Base-by-base conservation (phyloP, 92 coral and sea anemone genomes). In the Paragorgia papillata region DNA sequence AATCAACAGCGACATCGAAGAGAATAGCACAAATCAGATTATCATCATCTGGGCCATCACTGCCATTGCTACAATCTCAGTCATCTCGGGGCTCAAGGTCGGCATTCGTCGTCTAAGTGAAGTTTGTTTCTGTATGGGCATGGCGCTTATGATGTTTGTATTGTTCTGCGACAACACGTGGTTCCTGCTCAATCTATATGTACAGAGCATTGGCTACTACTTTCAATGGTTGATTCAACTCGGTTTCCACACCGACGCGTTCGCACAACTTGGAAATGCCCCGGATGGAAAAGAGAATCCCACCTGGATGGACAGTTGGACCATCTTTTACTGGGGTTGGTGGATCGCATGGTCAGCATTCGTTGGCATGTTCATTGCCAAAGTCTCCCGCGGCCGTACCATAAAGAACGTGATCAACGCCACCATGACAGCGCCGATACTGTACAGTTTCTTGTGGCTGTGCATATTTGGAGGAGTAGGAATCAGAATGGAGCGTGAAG, bases 321-420 rank as follows among this genome's bases (percentile, higher is more conserved):
- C 82, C 27, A 77, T 77, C 60, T 77, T 77, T 62, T 77, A 77
- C 69, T 77, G 59, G 69, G 69, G 56, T 2, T 50, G 70, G 31
- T 82, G 85, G 85, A 82, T 82, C 67, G 75, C 74, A 9, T 82
- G 85, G 85, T 73, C 95, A 8, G 96, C 97, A 29, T 89, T 92
- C 76, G 97, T 92, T 20, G 97, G 97, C 24, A 89, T 85, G 84
- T 92, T 92, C 74, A 86, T 92, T 17, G 97, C 97, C 59, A 89
- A 83, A 59, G 90, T 92, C 51, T 92, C 97, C 62, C 83, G 85
- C 54, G 97, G 97, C 60, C 95, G 97, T 34, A 92, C 97, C 80
- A 87, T 92, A 78, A 85, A 65, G 64, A 86, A 89, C 84, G 90
- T 91, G 65, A 91, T 91, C n/a, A n/a, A n/a, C n/a, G n/a, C n/a